Conservation (phyloP, 2,888 invertebrate genomes). For the Melanophora roralis region DNA sequence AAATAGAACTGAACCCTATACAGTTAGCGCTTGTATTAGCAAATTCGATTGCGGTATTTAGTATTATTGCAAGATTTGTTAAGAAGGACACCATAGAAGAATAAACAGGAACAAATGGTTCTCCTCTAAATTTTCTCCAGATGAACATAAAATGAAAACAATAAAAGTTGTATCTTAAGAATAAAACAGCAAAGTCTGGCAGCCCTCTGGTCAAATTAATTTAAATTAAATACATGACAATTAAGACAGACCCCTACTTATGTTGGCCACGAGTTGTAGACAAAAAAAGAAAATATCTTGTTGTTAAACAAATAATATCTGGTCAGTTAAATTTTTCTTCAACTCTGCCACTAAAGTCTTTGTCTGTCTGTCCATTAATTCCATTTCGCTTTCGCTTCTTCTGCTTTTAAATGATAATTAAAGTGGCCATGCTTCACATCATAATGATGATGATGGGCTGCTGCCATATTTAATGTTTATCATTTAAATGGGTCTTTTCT, state of each 20-base stretch:
- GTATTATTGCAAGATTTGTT: too few species aligned
- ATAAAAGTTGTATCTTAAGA: too few species aligned
- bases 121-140: too few species aligned
- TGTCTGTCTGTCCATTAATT: background rate
- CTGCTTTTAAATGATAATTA: slow-evolving; percentile 23
- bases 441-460: slow-evolving; percentile 27
- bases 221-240: slow-evolving; percentile 43
- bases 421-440: slow-evolving; percentile 34
- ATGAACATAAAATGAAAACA: too few species aligned
- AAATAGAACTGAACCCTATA: too few species aligned
- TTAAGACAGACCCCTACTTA: background rate
- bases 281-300: background rate
- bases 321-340: background rate
- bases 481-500: slow-evolving; percentile 61
- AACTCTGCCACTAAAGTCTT: background rate
- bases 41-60: too few species aligned
- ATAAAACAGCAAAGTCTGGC: too few species aligned
- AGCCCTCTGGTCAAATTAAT: slow-evolving; percentile 29
- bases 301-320: slow-evolving; percentile 23
- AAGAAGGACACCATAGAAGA: too few species aligned
- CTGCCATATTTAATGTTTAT: slow-evolving; percentile 59
- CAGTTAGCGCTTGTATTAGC: too few species aligned
- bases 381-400: background rate
- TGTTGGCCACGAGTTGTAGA: background rate
- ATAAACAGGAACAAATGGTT: too few species aligned